These are phyloP conservation scores for Cariama cristata DNA, from an alignment of 2,113 vertebrate genomes.

Conservation along the genomic window DNA sequence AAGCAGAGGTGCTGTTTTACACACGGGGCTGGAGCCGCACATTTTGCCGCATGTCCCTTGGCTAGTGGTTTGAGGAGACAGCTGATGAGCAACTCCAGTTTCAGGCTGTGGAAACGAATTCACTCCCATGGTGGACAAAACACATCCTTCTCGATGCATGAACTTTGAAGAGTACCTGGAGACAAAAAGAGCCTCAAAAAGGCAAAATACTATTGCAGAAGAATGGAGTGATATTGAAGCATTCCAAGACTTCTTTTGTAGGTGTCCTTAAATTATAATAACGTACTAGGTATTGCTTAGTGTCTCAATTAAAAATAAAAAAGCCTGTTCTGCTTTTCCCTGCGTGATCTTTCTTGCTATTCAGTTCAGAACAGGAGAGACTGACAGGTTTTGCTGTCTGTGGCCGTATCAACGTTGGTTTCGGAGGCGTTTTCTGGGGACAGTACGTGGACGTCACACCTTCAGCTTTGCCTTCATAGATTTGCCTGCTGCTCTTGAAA, in stretches of 20 bases:
- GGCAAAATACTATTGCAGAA: background rate
- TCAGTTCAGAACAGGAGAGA: background rate
- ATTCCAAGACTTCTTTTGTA: background rate
- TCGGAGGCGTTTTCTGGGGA: background rate
- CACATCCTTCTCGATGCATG: background rate
- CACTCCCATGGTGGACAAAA: background rate
- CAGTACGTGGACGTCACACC: rapidly evolving
- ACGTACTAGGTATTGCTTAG: background rate
- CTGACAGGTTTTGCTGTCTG: background rate
- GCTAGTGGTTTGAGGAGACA: background rate
- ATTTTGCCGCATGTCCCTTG: background rate
- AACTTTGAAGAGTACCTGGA: background rate
- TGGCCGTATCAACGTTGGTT: background rate
- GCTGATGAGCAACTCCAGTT: background rate
- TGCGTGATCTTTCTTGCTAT: background rate
- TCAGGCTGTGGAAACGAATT: background rate
- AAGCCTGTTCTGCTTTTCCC: background rate
- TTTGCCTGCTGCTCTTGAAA: background rate
- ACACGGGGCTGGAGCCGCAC: background rate
- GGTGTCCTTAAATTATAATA: background rate
- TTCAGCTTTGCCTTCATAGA: background rate
- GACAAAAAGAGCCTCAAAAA: background rate
- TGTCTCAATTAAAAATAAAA: background rate
- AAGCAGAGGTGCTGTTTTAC: constrained; percentile 26
- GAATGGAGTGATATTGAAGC: background rate